phyloP scores from a whole-genome alignment of 2,797 vertebrate species.

The Tenualosa ilisha region DNA sequence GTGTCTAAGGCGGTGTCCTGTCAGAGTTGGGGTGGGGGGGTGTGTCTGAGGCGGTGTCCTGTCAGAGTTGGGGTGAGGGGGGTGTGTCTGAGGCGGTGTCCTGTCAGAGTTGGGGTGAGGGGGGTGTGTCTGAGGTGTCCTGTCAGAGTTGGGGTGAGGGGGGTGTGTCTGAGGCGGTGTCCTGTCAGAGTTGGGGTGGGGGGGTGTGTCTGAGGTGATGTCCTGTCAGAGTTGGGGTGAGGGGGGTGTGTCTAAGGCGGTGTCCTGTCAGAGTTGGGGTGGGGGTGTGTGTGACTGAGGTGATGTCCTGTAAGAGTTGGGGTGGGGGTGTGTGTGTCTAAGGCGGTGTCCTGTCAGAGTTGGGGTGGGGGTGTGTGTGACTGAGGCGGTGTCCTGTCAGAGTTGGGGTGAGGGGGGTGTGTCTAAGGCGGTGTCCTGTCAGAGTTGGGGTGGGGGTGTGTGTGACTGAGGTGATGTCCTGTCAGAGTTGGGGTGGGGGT shows the following conservation, averaged over 20 bases:
- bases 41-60: background rate
- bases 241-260: background rate
- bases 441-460: background rate
- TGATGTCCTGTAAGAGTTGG: slow-evolving; percentile 62
- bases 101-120: slow-evolving; percentile 61
- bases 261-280: slow-evolving; percentile 61
- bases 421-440: no score
- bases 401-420: no score
- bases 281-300: no score
- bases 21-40: background rate
- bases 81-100: no score
- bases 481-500: slow-evolving; percentile 61
- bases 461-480: background rate
- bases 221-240: background rate
- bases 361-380: slow-evolving; percentile 51
- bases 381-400: background rate
- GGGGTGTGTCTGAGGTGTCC: background rate
- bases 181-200: no score
- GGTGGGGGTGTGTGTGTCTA: background rate
- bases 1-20: no score
- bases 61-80: slow-evolving; percentile 61
- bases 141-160: slow-evolving; percentile 61
- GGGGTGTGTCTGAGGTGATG: background rate
- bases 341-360: slow-evolving; percentile 54
- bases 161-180: slow-evolving; percentile 44